Percentiles rank a stretch among this genome's conserved stretches.
These are phyloP conservation scores for Lagopus muta DNA, from an alignment of 2,113 vertebrate genomes.

Conservation along the genomic window DNA sequence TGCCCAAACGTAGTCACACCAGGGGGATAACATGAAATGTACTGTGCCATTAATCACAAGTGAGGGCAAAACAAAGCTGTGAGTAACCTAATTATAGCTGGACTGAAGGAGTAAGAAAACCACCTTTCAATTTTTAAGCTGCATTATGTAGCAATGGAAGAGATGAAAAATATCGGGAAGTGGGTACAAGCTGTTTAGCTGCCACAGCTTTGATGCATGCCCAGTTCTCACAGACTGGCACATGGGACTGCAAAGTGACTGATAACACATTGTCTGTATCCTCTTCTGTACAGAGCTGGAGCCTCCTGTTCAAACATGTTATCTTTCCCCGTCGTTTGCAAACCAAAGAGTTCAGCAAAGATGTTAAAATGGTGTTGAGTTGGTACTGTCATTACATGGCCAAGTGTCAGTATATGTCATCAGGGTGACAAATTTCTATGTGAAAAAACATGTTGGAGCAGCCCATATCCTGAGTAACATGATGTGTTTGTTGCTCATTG, in stretches of 20 bases:
- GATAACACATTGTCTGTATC: not conserved
- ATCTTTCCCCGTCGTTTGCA: not conserved
- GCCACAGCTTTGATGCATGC: not conserved
- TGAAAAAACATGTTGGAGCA: not conserved
- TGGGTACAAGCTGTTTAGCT: not conserved
- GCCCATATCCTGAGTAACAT: not conserved
- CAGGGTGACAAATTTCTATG: not conserved
- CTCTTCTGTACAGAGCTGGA: not conserved
- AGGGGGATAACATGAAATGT: not conserved
- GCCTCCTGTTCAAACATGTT: constrained; percentile 21
- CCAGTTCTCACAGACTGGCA: accelerated
- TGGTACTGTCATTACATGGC: not conserved
- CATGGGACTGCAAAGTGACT: not conserved
- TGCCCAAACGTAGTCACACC: not conserved
- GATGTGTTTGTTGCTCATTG: not conserved
- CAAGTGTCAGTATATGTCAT: not conserved
- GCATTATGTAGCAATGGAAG: not conserved
- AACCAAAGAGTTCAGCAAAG: not conserved
- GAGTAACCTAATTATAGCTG: not conserved
- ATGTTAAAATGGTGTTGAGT: not conserved
- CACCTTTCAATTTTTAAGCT: not conserved
- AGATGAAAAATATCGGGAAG: not conserved
- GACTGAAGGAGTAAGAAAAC: not conserved
- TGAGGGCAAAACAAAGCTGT: not conserved
- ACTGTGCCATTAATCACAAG: not conserved